Evolutionary conservation across 2,888 invertebrate species (phyloP).

Genomic region (Exocentrus adspersus): DNA sequence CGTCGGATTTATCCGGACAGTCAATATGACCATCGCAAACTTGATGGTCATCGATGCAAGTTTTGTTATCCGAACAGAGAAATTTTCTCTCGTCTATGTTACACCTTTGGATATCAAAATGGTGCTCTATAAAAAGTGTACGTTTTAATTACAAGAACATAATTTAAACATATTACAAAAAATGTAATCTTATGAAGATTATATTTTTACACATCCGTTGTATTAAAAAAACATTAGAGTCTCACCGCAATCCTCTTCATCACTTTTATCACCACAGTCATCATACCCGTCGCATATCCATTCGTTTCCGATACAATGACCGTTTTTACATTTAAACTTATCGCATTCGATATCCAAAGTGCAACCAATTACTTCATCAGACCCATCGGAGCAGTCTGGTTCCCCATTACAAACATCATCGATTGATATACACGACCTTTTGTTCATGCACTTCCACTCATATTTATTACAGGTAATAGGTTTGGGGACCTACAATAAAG

Average conservation of each 20-base stretch:
- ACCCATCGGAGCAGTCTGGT: conserved; percentile 60
- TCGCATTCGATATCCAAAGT: conserved; percentile 64
- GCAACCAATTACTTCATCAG: conserved; percentile 63
- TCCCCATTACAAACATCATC: conserved; percentile 62
- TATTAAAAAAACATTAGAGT: conserved; percentile 4
- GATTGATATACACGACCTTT: conserved; percentile 51
- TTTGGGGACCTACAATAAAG: conserved; percentile 20
- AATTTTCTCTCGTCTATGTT: conserved; percentile 64
- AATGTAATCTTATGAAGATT: no score
- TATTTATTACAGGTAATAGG: conserved; percentile 49
- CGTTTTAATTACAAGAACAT: not conserved
- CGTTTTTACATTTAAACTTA: conserved; percentile 72
- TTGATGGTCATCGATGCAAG: conserved; percentile 66
- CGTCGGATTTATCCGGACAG: conserved; percentile 74
- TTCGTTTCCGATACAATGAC: conserved; percentile 65
- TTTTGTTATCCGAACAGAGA: conserved; percentile 66
- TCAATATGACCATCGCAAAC: conserved; percentile 69
- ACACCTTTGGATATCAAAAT: conserved; percentile 62
- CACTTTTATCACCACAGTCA: conserved; percentile 70
- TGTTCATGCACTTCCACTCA: conserved; percentile 59
- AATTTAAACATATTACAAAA: no score
- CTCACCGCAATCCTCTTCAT: conserved; percentile 68
- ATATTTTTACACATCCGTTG: not conserved
- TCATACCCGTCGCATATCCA: conserved; percentile 69
- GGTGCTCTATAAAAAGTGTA: conserved; percentile 50